Evolutionary conservation across 2,888 invertebrate genomes (phyloP), one percentile per base, ranked within the genome.

Genomic region (Hydriomena furcata): DNA sequence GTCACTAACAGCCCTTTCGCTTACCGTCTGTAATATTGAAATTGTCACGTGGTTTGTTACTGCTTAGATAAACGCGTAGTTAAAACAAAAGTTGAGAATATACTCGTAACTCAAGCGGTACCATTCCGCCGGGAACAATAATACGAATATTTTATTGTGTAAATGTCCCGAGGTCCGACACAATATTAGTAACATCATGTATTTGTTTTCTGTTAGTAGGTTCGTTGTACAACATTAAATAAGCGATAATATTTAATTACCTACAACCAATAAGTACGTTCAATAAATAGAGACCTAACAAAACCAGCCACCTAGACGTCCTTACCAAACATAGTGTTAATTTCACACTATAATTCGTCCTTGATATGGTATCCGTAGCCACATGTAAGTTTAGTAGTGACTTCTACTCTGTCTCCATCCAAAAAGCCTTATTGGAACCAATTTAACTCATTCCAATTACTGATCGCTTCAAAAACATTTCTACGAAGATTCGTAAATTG

Each of bases 401-500:
- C 10, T 10, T 20, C 10, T 11, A 21, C 40, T 21, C 21, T n/a
- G 12, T 10, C 20, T 21, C 4, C 6, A 34, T 10, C 32, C 31
- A 6, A 8, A 41, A 23, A 8, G n/a, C 13, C 41, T 27, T 31
- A 12, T 11, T 25, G 20, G 13, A n/a, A 28, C 13, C 36, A 36
- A 44, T 36, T 30, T n/a, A 41, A 41, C 41, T 23, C 41, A 48
- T 41, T 36, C 28, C 30, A 45, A 48, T 41, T 41, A 36, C 27
- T 24, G 35, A 23, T 12, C 32, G 40, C 48, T 35, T 24, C 21
- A 28, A 30, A 36, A 44, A 36, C 44, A 36, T 36, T 36, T 30
- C 34, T 37, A 43, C n/a, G n/a, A n/a, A n/a, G n/a, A 32, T 38
- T 49, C n/a, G 38, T 32, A 37, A 43, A 46, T 46, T 25, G 32